Evolutionary conservation across 2,888 invertebrate species (phyloP).

Genomic region (Monoplex corrugatus): DNA sequence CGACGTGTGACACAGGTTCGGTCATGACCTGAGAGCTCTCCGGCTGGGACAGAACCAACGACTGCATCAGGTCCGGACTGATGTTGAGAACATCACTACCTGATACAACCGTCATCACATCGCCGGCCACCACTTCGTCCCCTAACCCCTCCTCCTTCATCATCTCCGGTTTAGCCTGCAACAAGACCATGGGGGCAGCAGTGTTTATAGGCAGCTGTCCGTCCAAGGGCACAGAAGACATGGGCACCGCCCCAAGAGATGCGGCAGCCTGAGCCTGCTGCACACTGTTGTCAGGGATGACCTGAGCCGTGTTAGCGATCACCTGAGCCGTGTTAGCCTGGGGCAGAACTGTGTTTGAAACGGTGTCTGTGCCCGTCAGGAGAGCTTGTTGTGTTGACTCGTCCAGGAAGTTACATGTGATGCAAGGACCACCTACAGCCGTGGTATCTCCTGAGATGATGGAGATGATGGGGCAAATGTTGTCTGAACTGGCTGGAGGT

Average conservation of each 20-base stretch:
- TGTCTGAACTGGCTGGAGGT: conserved; percentile 12
- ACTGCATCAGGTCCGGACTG: conserved; percentile 33
- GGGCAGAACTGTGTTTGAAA: background rate
- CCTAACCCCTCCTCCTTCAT: background rate
- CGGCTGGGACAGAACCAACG: conserved; percentile 35
- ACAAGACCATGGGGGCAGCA: background rate
- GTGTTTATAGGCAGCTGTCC: background rate
- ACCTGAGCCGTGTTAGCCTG: background rate
- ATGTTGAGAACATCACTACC: conserved; percentile 26
- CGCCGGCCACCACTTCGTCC: background rate
- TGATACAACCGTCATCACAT: conserved; percentile 10
- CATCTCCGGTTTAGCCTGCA: background rate
- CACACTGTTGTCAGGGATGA: background rate
- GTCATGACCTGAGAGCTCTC: background rate
- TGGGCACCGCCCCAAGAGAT: conserved; percentile 6
- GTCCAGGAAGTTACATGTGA: background rate
- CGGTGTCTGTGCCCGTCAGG: background rate
- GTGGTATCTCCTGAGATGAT: background rate
- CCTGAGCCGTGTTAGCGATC: background rate
- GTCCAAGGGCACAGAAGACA: background rate
- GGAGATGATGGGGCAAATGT: conserved; percentile 33
- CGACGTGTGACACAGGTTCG: background rate
- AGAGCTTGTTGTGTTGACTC: background rate
- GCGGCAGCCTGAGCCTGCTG: background rate
- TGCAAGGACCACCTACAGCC: background rate